Evolutionary conservation across 2,888 invertebrate genomes (phyloP).

Genomic region (Carterocephalus palaemon): DNA sequence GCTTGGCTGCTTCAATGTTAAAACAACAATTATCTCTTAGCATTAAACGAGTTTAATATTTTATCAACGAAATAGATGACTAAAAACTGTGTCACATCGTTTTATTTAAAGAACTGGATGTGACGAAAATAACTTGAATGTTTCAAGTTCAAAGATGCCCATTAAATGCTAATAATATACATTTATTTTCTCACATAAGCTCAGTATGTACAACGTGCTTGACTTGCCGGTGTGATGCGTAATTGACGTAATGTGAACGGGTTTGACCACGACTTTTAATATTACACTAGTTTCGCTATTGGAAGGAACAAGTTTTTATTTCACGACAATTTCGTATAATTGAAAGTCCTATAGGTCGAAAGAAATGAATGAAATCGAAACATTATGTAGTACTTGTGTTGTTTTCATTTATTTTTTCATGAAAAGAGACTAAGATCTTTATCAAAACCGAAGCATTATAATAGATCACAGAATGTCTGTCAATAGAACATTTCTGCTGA

Average conservation of each 20-base stretch:
- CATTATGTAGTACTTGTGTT: no score
- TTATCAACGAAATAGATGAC: conserved; percentile 14
- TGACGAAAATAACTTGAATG: conserved; percentile 9
- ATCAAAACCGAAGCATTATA: no score
- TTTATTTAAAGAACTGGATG: conserved; percentile 18
- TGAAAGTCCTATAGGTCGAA: no score
- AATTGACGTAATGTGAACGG: conserved; percentile 63
- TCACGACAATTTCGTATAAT: no score
- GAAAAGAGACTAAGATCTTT: no score
- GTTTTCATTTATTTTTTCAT: no score
- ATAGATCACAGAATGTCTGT: no score
- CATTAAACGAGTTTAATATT: conserved; percentile 13
- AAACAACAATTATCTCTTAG: no score
- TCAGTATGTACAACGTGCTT: no score
- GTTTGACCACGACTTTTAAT: conserved; percentile 39
- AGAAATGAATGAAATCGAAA: no score
- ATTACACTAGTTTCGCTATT: conserved; percentile 19
- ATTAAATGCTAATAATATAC: conserved; percentile 15
- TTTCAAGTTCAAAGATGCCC: conserved; percentile 11
- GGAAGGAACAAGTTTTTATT: conserved; percentile 6
- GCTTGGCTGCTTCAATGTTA: no score
- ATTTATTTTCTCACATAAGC: conserved; percentile 9
- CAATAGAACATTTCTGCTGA: no score
- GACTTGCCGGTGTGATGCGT: conserved; percentile 35
- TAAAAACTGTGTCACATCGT: conserved; percentile 18